These are phyloP conservation scores for Scomberomorus guttatus DNA, from an alignment of 2,797 vertebrate genomes.

Conservation along the genomic window DNA sequence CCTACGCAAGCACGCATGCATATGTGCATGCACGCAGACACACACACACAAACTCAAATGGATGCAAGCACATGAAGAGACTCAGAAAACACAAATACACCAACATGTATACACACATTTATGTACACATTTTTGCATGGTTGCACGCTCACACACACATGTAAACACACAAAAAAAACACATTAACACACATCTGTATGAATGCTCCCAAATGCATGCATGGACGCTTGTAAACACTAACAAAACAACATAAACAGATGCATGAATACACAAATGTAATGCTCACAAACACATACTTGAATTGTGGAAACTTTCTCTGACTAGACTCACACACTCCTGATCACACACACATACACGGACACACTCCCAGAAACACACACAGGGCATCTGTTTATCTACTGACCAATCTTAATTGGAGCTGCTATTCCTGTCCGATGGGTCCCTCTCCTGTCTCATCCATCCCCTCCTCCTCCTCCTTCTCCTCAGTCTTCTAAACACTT, in stretches of 20 bases:
- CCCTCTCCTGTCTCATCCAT: conserved; percentile 48
- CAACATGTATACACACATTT: neutral
- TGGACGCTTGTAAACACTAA: conserved; percentile 5
- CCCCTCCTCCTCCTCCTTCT: conserved; percentile 37
- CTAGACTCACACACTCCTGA: conserved; percentile 25
- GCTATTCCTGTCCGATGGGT: conserved; percentile 61
- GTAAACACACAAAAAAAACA: neutral
- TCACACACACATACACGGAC: conserved; percentile 13
- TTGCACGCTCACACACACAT: neutral
- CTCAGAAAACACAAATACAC: conserved; percentile 4
- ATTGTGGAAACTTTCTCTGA: conserved; percentile 11
- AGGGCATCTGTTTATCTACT: conserved; percentile 70
- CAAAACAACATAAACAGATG: conserved; percentile 14
- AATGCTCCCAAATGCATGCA: neutral
- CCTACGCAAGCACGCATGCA: too few species aligned
- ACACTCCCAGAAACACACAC: conserved; percentile 39
- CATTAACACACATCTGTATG: neutral
- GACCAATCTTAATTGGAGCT: conserved; percentile 81
- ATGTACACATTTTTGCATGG: neutral
- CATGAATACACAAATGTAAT: conserved; percentile 2
- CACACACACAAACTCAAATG: neutral
- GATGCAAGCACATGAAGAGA: neutral
- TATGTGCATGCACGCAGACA: too few species aligned
- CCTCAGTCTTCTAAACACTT: conserved; percentile 34
- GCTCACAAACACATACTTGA: neutral